A percentile compares a stretch with the other conserved stretches of the same genome.
Conservation (phyloP, 2,113 vertebrate genomes). For the Colius striatus region DNA sequence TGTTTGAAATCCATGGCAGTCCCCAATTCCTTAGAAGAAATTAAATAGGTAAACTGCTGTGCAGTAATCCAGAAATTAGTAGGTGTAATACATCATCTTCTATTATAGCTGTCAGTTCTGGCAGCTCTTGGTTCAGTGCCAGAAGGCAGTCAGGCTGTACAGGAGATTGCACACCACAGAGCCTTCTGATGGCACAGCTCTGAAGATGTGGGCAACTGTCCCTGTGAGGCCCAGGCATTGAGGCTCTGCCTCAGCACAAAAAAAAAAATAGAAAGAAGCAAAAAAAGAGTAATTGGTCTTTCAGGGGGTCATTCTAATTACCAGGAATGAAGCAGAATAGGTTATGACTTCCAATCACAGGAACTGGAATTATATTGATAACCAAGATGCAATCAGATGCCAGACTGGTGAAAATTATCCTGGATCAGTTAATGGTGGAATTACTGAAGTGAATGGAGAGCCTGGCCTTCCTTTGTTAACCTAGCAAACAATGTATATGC, state of each 20-base stretch:
- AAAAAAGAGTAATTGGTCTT: not conserved
- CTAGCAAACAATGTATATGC: not conserved
- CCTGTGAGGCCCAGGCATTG: not conserved
- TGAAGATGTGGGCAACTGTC: not conserved
- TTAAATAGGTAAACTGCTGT: conserved; percentile 21
- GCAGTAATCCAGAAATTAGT: conserved; percentile 24
- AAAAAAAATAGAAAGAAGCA: not conserved
- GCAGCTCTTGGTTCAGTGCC: not conserved
- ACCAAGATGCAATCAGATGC: not conserved
- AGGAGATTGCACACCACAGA: not conserved
- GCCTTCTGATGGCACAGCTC: not conserved
- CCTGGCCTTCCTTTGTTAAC: not conserved
- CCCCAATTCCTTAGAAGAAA: not conserved
- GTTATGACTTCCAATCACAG: not conserved
- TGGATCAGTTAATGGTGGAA: not conserved
- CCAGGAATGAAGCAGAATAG: not conserved
- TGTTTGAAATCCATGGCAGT: not conserved
- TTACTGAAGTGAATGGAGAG: not conserved
- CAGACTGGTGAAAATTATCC: not conserved
- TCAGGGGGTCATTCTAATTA: not conserved
- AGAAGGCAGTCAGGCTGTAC: not conserved
- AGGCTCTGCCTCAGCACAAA: not conserved
- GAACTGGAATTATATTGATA: not conserved
- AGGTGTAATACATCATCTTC: not conserved
- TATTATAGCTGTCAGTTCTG: not conserved